Percentiles rank a stretch among this genome's conserved stretches.
Evolutionary conservation across 1,140 invertebrate species (phyloP).

Genomic region (Atopsyche davidsoni): DNA sequence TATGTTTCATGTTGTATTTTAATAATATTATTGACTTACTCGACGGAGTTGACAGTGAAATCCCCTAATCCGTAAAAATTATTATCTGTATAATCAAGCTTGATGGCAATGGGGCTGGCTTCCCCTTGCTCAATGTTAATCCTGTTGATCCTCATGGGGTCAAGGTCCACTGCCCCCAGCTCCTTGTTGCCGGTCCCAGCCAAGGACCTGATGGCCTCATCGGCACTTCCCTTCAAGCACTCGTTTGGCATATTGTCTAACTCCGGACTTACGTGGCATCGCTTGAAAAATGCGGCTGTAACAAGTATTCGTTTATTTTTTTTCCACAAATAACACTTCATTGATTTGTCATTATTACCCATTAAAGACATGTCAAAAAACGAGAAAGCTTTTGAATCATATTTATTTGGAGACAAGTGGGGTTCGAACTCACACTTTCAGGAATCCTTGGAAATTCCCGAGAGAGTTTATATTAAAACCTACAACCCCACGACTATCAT

Average conservation of each 20-base stretch:
- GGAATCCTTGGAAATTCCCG: too few species aligned
- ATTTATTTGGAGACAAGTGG: too few species aligned
- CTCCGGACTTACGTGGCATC: conserved; percentile 24
- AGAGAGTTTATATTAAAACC: too few species aligned
- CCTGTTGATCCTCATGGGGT: conserved; percentile 21
- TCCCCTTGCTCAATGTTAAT: conserved; percentile 24
- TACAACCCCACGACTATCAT: too few species aligned
- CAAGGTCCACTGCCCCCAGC: conserved; percentile 16
- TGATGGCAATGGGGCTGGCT: conserved; percentile 22
- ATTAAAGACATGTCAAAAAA: too few species aligned
- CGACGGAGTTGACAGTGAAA: conserved; percentile 11
- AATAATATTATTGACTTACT: conserved; percentile 10
- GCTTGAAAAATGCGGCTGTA: conserved; percentile 19
- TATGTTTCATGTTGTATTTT: neutral
- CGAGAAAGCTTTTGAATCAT: too few species aligned
- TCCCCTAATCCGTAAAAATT: conserved; percentile 11
- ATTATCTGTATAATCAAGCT: conserved; percentile 21
- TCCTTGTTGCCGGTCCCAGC: conserved; percentile 19
- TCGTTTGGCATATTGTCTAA: conserved; percentile 25
- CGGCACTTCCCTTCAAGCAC: conserved; percentile 15
- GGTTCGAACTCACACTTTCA: too few species aligned
- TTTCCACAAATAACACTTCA: neutral
- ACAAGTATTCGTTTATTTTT: neutral
- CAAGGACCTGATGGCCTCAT: conserved; percentile 13
- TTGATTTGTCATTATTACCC: too few species aligned